A percentile compares a stretch with the other conserved stretches of the same genome.
These are phyloP conservation scores for Leptatherina wallacei DNA, from an alignment of 2,797 vertebrate species.

Conservation along the genomic window DNA sequence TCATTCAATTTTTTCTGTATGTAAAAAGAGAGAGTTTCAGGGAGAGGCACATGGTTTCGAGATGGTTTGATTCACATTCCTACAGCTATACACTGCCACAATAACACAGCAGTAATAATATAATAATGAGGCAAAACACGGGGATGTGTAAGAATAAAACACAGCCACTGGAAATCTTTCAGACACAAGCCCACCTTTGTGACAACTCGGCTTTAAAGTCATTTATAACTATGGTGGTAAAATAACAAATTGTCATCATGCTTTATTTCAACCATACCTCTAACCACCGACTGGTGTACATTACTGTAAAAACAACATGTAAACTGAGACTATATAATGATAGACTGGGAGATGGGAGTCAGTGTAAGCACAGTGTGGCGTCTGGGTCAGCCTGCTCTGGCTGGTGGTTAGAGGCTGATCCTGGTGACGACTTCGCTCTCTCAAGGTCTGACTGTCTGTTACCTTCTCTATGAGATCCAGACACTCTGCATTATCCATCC, in stretches of 20 bases:
- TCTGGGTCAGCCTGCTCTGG: slow-evolving; percentile 60
- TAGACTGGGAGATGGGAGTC: slow-evolving; percentile 61
- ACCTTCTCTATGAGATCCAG: slow-evolving; percentile 94
- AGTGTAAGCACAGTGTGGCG: slow-evolving; percentile 59
- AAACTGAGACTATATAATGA: slow-evolving; percentile 70
- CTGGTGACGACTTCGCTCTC: slow-evolving; percentile 47
- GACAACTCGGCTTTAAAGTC: slow-evolving; percentile 27
- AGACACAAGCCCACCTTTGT: slow-evolving; percentile 21
- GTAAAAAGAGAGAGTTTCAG: slow-evolving; percentile 24
- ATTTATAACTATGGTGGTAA: slow-evolving; percentile 47
- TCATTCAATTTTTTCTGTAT: slow-evolving; percentile 36
- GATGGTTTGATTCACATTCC: slow-evolving; percentile 20
- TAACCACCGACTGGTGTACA: slow-evolving; percentile 56
- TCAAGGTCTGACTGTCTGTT: slow-evolving; percentile 41
- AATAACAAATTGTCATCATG: slow-evolving; percentile 57
- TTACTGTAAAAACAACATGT: slow-evolving; percentile 71
- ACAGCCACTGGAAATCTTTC: slow-evolving; percentile 13
- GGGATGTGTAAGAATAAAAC: slow-evolving; percentile 1
- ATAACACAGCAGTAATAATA: slow-evolving; percentile 17
- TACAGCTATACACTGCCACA: slow-evolving; percentile 8
- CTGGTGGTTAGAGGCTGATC: slow-evolving; percentile 62
- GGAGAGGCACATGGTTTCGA: slow-evolving; percentile 11
- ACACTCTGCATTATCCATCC: slow-evolving; percentile 96
- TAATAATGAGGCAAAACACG: slow-evolving; percentile 11
- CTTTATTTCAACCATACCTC: slow-evolving; percentile 45